Conservation (phyloP, 2,888 invertebrate species). For the Gymnocheta viridis region DNA sequence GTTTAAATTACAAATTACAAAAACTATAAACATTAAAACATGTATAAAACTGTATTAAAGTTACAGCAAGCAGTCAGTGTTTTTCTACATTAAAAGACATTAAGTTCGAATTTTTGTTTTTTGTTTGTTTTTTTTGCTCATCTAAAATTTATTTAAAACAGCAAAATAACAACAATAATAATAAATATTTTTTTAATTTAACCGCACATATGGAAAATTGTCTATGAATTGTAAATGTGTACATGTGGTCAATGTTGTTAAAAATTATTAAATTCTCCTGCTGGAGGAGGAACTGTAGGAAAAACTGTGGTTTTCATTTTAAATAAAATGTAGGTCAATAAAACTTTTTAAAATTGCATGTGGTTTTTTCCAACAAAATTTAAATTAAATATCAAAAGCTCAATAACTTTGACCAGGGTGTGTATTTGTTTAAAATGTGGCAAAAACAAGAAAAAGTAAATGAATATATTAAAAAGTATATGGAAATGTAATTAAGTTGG, state of each 20-base stretch:
- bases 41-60: background rate
- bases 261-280: conserved; percentile 31
- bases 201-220: conserved; percentile 54
- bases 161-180: conserved; percentile 11
- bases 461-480: background rate
- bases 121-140: background rate
- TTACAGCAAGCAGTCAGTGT: no score
- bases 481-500: background rate
- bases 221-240: conserved; percentile 47
- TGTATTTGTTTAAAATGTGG: background rate
- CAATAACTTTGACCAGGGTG: background rate
- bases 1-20: conserved; percentile 5
- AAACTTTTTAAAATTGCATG: conserved; percentile 34
- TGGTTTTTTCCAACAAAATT: conserved; percentile 18
- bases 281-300: background rate
- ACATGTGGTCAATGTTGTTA: conserved; percentile 48
- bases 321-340: conserved; percentile 42
- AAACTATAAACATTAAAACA: background rate
- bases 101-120: conserved; percentile 1
- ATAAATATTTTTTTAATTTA: conserved; percentile 47
- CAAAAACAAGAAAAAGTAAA: background rate
- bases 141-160: conserved; percentile 14
- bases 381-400: conserved; percentile 16
- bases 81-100: background rate
- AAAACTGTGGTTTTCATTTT: conserved; percentile 17